Evolutionary conservation across 2,797 vertebrate species (phyloP), one percentile per base, ranked within the genome.

Genomic region (Sebastes steindachneri): DNA sequence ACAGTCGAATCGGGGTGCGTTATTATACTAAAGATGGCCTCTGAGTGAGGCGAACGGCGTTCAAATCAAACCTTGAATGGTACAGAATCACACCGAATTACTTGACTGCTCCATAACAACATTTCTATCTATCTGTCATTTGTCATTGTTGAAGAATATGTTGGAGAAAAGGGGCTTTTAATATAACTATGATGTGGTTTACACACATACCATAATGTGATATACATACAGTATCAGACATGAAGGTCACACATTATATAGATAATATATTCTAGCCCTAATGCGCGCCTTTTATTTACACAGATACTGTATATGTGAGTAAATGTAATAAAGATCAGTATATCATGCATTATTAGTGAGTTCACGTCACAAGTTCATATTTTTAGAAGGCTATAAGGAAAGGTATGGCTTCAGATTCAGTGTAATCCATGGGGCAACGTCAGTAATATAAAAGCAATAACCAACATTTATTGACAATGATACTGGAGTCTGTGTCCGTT

Each of bases 401-500:
- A 25, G 9, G 1, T 35, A 15, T 51, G 4, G 19, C 28, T 53
- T 59, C 23, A 75, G 58, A 23, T 21, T 60, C 63, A 57, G 9
- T 37, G 26, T 21, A 10, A 29, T 77, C 25, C 14, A 19, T 3
- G 25, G 51, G 45, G 58, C 68, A 33, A 48, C 17, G 3, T 3
- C 28, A 2, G 26, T 25, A 37, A 59, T 29, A 69, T 41, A 14
- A 67, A 4, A 26, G 41, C 54, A 72, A 75, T 66, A 71, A 70
- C 54, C 53, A 54, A n/a, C 67, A 70, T 63, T 67, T 76, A 68
- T 72, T 35, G 31, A 83, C 53, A 55, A 60, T 60, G 11, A 23
- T 11, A 65, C 12, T 51, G 28, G 72, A 29, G 29, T 37, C 9
- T 51, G 59, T 41, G 66, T 31, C 67, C 68, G 53, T 72, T 69